phyloP scores from a whole-genome alignment of 2,888 invertebrate genomes.

The Phytoseiulus persimilis region DNA sequence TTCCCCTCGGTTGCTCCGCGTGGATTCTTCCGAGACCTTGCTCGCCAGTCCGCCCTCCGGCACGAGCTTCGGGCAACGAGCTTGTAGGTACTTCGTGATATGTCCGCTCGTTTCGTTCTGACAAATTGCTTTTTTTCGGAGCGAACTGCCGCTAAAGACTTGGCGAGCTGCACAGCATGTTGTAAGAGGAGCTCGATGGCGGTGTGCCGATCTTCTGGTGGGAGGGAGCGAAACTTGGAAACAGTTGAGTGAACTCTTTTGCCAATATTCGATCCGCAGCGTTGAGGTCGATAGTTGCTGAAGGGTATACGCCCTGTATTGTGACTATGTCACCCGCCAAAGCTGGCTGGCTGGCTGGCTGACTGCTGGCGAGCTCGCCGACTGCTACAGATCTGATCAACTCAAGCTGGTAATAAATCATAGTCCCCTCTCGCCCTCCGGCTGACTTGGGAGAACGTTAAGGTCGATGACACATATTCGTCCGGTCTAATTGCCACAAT shows the following conservation, averaged over 20 bases:
- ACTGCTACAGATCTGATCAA: not conserved
- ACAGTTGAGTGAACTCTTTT: not conserved
- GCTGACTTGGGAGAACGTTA: not conserved
- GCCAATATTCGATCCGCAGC: not conserved
- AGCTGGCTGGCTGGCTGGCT: not conserved
- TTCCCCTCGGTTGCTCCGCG: no score
- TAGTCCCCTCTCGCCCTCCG: not conserved
- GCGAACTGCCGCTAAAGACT: not conserved
- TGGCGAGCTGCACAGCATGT: not conserved
- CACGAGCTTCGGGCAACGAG: no score
- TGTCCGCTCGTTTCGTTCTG: no score
- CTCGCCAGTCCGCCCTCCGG: no score
- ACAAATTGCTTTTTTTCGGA: no score
- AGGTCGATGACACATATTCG: not conserved
- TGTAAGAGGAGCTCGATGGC: not conserved
- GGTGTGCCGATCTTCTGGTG: not conserved
- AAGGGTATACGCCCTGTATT: conserved; percentile 5
- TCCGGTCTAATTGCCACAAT: not conserved
- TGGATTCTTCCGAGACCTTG: no score
- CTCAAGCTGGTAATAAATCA: not conserved
- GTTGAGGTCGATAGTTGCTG: not conserved
- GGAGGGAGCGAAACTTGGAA: not conserved
- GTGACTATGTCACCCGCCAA: not conserved
- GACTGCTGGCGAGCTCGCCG: not conserved
- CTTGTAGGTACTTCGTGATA: no score